A percentile compares a stretch with the other conserved stretches of the same genome.
phyloP scores from a whole-genome alignment of 2,888 invertebrate species.

The Folsomia candida region DNA sequence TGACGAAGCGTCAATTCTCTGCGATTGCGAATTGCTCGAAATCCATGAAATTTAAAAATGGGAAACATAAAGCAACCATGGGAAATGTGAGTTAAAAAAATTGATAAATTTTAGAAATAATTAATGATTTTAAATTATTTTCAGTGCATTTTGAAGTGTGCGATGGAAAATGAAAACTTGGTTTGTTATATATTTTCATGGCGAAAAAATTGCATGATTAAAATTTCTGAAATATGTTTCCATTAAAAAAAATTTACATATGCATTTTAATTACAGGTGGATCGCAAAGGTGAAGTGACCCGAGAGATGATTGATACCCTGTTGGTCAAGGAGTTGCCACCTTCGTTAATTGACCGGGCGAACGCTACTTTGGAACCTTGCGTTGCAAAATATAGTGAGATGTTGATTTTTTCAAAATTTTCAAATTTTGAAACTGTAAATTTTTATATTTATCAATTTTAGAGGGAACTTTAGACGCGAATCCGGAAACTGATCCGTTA shows the following conservation, averaged over 20 bases:
- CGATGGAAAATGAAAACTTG: conserved; percentile 21
- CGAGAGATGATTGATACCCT: conserved; percentile 2
- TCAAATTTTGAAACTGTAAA: too few species aligned
- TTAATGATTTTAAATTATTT: background rate
- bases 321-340: conserved; percentile 18
- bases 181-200: too few species aligned
- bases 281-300: conserved; percentile 9
- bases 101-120: too few species aligned
- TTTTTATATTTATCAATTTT: background rate
- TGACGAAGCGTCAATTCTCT: conserved; percentile 29
- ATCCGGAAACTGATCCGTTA: too few species aligned
- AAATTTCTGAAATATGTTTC: too few species aligned
- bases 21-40: conserved; percentile 24
- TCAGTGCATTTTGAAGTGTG: conserved; percentile 29
- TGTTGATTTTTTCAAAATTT: too few species aligned
- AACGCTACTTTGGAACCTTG: conserved; percentile 25
- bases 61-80: conserved; percentile 28
- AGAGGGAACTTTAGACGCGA: background rate
- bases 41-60: conserved; percentile 32
- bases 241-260: too few species aligned
- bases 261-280: too few species aligned
- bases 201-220: too few species aligned
- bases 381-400: conserved; percentile 16
- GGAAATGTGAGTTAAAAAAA: conserved; percentile 31
- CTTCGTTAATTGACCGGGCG: conserved; percentile 14